Evolutionary conservation across 2,797 vertebrate genomes (phyloP).

Genomic region (Sciaenops ocellatus): DNA sequence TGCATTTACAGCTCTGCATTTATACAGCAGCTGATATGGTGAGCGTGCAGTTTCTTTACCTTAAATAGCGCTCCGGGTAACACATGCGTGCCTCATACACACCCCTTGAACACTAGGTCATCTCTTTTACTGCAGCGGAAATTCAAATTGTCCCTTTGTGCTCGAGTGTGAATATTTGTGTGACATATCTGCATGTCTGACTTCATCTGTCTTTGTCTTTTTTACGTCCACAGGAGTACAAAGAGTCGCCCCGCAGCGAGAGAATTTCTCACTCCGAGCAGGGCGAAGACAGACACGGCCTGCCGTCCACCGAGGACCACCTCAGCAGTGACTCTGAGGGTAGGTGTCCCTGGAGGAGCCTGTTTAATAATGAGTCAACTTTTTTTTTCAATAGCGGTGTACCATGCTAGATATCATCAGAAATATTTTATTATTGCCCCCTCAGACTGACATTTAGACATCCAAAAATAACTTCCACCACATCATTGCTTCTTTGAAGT

Average conservation of each 20-base stretch:
- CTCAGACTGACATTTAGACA: conserved; percentile 9
- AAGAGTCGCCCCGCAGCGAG: conserved; percentile 69
- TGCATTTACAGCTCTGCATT: conserved; percentile 72
- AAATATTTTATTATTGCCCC: neutral
- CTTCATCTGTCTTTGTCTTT: conserved; percentile 33
- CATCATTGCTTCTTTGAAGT: neutral
- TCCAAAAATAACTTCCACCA: neutral
- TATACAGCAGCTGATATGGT: conserved; percentile 72
- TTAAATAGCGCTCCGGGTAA: conserved; percentile 65
- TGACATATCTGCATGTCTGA: conserved; percentile 25
- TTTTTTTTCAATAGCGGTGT: too few relatives aligned
- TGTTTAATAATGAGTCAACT: neutral
- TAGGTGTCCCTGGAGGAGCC: conserved; percentile 48
- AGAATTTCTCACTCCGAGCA: conserved; percentile 67
- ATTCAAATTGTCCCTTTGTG: conserved; percentile 55
- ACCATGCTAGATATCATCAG: neutral
- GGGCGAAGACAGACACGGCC: conserved; percentile 70
- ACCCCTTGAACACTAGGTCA: conserved; percentile 43
- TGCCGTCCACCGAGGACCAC: conserved; percentile 79
- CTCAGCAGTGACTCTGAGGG: conserved; percentile 87
- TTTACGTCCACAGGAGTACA: conserved; percentile 70
- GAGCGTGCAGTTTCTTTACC: conserved; percentile 63
- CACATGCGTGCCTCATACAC: conserved; percentile 43
- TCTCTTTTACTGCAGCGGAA: conserved; percentile 59
- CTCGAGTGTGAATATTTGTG: conserved; percentile 39